phyloP scores from a whole-genome alignment of 2,888 invertebrate genomes.

The Zonitis immaculata region DNA sequence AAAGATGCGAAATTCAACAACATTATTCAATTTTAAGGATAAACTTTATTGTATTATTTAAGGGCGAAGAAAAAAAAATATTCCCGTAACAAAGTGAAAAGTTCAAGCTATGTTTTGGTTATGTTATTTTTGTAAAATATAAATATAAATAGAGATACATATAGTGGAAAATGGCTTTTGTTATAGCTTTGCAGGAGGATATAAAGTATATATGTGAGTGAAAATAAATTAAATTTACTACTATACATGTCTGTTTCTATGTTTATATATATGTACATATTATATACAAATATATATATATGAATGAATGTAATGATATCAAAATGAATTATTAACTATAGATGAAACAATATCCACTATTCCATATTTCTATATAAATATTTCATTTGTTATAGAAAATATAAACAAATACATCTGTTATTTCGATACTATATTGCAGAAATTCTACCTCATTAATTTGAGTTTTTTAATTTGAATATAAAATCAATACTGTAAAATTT shows the following conservation, averaged over 20 bases:
- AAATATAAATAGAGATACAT: neutral
- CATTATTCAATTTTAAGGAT: too few species aligned
- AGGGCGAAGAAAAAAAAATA: too few species aligned
- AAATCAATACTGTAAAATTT: too few species aligned
- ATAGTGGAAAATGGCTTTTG: neutral
- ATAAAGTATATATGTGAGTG: constrained; percentile 1
- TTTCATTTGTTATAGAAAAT: neutral
- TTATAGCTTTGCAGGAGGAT: neutral
- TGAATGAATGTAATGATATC: neutral
- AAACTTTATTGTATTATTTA: too few species aligned
- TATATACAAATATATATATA: neutral
- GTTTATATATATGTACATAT: neutral
- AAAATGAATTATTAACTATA: neutral
- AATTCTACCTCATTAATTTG: too few species aligned
- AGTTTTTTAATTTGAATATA: too few species aligned
- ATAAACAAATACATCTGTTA: too few species aligned
- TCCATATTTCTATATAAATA: neutral
- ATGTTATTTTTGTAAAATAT: neutral
- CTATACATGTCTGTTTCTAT: neutral
- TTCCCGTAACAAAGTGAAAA: neutral
- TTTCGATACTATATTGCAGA: too few species aligned
- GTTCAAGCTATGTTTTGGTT: neutral
- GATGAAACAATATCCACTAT: neutral
- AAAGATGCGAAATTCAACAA: too few species aligned
- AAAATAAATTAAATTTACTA: neutral